Base-by-base conservation (phyloP, 2,113 vertebrate species). In the Sebastes fasciatus region DNA sequence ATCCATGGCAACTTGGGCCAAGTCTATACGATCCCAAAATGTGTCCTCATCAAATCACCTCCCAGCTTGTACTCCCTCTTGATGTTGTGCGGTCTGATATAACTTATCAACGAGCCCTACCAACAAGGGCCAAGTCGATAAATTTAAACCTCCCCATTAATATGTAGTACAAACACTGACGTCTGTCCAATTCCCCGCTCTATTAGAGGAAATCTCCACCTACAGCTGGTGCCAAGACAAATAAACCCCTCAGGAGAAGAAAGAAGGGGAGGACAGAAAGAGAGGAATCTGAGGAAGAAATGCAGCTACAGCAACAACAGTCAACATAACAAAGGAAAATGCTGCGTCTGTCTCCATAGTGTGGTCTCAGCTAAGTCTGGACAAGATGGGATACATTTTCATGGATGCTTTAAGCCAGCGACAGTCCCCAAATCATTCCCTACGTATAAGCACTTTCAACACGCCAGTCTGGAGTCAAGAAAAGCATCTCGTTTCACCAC, bases 311-410 rank as follows among this genome's bases (percentile, higher is more conserved):
- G 82, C 86, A 90, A 84, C 81, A 83, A 79, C 51, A 63, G 78
- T 80, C 82, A 83, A 71, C 86, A 84, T 64, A 90, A 92, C 80
- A 91, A 87, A 84, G 85, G 69, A 86, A 91, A 89, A 79, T 74
- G 71, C 83, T 83, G 74, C 43, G 69, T 86, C 62, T 72, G 83
- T 83, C 63, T 83, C 83, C 19, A 40, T 74, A 51, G n/a, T 88
- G 84, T 69, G 89, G 92, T 89, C 80, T 70, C 49, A 64, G 64
- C 82, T 60, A 66, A 71, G 76, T 89, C 78, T 84, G 86, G 85
- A 80, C 21, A 40, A 79, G 69, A 66, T 75, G 66, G 68, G 84
- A 74, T 84, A 52, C 46, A 62, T 84, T 89, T 89, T 80, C 77
- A 84, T 63, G 78, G 72, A 72, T 69, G 80, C 79, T 82, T 79